A percentile compares a stretch with the other conserved stretches of the same genome.
Evolutionary conservation across 1,140 invertebrate species (phyloP).

Genomic region (Diachasma alloeum): DNA sequence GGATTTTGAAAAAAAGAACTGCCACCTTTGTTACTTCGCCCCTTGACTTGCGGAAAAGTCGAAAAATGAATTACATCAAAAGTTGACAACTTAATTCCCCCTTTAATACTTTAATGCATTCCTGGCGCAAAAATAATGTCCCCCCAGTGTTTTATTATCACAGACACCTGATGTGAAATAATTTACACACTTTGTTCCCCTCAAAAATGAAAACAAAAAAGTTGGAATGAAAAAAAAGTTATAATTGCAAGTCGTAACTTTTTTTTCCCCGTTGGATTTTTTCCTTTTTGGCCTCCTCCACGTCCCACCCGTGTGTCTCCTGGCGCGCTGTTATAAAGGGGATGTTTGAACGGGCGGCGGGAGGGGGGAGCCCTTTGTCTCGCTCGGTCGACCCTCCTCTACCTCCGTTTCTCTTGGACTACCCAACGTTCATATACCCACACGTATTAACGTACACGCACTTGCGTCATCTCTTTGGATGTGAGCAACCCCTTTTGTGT

Average conservation of each 20-base stretch:
- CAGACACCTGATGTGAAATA: not conserved
- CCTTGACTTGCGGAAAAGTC: no score
- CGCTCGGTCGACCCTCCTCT: constrained; percentile 25
- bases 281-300: constrained; percentile 15
- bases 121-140: no score
- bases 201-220: not conserved
- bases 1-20: no score
- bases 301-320: constrained; percentile 25
- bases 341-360: constrained; percentile 42
- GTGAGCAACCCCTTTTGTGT: not conserved
- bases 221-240: not conserved
- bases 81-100: no score
- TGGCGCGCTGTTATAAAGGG: constrained; percentile 44
- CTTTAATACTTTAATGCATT: no score
- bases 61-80: no score
- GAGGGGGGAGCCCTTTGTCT: constrained; percentile 42
- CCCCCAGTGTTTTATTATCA: no score
- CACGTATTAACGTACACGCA: not conserved
- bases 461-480: not conserved
- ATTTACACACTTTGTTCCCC: not conserved
- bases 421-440: not conserved
- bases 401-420: constrained; percentile 23
- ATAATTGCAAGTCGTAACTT: constrained; percentile 4
- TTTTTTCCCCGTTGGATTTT: not conserved
- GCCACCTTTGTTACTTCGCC: no score